Evolutionary conservation across 2,797 vertebrate genomes (phyloP).

Genomic region (Brachyalestes nurse): DNA sequence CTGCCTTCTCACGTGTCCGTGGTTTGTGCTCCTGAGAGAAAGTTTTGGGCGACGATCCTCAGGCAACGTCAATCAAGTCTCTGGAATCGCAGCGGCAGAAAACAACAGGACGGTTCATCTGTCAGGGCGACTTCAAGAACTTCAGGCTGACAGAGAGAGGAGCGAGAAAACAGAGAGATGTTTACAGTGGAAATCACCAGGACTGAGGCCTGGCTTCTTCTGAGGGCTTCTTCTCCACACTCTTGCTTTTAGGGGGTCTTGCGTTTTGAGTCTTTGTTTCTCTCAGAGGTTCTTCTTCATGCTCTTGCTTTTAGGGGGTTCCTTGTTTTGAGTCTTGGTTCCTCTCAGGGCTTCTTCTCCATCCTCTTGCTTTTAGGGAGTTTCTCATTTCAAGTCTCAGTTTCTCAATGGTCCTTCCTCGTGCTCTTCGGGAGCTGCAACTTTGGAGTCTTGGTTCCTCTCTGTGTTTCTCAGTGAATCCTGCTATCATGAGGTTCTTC

Average conservation of each 20-base stretch:
- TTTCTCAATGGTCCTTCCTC: neutral
- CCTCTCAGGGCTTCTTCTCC: neutral
- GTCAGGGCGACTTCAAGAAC: neutral
- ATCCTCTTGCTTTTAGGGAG: too few relatives aligned
- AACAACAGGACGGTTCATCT: neutral
- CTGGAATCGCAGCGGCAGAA: conserved; percentile 5
- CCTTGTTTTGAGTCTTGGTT: neutral
- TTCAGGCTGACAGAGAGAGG: neutral
- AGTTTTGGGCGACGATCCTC: conserved; percentile 33
- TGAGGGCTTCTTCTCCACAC: neutral
- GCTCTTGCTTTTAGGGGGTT: neutral
- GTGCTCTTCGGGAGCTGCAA: too few relatives aligned
- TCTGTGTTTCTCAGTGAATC: too few relatives aligned
- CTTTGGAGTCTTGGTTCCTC: too few relatives aligned
- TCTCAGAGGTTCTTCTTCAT: neutral
- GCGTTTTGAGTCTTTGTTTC: neutral
- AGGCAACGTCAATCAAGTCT: conserved; percentile 25
- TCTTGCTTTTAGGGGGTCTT: neutral
- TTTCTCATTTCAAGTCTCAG: neutral
- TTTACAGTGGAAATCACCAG: neutral
- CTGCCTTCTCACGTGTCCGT: conserved; percentile 42
- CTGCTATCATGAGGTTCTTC: too few relatives aligned
- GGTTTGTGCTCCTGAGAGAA: conserved; percentile 27
- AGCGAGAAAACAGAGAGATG: neutral
- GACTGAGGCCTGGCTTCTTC: neutral